phyloP scores from a whole-genome alignment of 2,888 invertebrate species.

The Gastrophysa polygoni region DNA sequence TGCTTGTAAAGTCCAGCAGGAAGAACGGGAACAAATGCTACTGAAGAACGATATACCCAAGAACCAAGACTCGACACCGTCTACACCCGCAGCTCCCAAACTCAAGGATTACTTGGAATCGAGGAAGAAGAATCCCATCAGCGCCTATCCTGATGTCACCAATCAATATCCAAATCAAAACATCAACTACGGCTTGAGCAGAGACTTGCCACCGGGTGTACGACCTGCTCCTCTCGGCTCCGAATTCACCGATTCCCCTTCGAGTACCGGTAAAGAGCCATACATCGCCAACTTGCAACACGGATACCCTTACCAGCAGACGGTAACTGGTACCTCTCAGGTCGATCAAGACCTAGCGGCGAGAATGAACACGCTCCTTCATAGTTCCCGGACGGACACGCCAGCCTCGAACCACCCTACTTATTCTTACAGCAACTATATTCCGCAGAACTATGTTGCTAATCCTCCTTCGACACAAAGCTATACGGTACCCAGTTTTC shows the following conservation, averaged over 20 bases:
- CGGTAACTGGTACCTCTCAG: not conserved
- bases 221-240: constrained; percentile 77
- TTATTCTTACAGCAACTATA: constrained; percentile 37
- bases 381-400: constrained; percentile 21
- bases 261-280: constrained; percentile 44
- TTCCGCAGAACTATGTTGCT: constrained; percentile 40
- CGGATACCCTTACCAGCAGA: constrained; percentile 24
- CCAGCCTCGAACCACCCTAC: constrained; percentile 19
- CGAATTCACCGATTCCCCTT: constrained; percentile 59
- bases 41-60: constrained; percentile 39
- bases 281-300: constrained; percentile 16
- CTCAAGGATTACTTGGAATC: constrained; percentile 87
- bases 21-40: constrained; percentile 82
- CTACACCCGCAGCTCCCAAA: constrained; percentile 66
- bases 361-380: constrained; percentile 29
- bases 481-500: not conserved
- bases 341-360: constrained; percentile 27
- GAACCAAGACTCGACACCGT: constrained; percentile 26
- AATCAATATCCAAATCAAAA: constrained; percentile 26
- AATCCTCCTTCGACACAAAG: constrained; percentile 14
- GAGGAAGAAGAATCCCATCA: constrained; percentile 61
- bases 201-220: constrained; percentile 63
- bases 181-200: constrained; percentile 29
- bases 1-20: constrained; percentile 84
- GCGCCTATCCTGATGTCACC: constrained; percentile 27